Evolutionary conservation across 2,113 vertebrate genomes (phyloP), one percentile per base, ranked within the genome.

Genomic region (Callocephalon fimbriatum): DNA sequence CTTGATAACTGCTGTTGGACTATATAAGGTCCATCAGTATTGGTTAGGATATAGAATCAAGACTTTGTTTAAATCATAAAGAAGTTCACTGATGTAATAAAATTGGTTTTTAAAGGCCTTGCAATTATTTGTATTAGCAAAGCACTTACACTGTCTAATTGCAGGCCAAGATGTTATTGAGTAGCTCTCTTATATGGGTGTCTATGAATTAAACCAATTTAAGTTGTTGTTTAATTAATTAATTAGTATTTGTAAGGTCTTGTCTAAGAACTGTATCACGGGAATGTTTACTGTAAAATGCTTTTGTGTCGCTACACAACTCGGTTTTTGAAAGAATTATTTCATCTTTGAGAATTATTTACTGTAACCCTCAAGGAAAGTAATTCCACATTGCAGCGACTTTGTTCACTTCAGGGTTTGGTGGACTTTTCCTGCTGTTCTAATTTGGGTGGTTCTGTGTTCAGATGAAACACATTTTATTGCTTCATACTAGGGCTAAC

Each of bases 391-490:
- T 96, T 95, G 95, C 71, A 62, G n/a, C 53, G 79, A 40, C 79
- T 95, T 90, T 82, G 88, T 96, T 93, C 85, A 7, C 74, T 86
- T 75, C 79, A 76, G 82, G 45, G 48, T 61, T 76, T 76, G 79
- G n/a, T 79, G 86, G 88, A 77, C 83, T 90, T 90, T 80, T 95
- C 82, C 68, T 83, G 58, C 67, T 76, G 31, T 83, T 93, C 67
- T 90, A 26, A 95, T 92, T 92, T 83, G 88, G 40, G 75, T 92
- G 88, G 79, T 93, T 92, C 78, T 83, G 48, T 79, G 71, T 79
- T 93, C 91, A 95, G 62, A 91, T 96, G 95, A 90, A 95, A 92
- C 82, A 83, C 56, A 83, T 83, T 76, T 72, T 35, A 56, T 93
- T 95, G 94, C 96, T 88, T 95, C 75, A 79, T 86, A n/a, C 40